These are phyloP conservation scores for Chrysolophus pictus DNA, from an alignment of 2,797 vertebrate genomes.

Conservation along the genomic window DNA sequence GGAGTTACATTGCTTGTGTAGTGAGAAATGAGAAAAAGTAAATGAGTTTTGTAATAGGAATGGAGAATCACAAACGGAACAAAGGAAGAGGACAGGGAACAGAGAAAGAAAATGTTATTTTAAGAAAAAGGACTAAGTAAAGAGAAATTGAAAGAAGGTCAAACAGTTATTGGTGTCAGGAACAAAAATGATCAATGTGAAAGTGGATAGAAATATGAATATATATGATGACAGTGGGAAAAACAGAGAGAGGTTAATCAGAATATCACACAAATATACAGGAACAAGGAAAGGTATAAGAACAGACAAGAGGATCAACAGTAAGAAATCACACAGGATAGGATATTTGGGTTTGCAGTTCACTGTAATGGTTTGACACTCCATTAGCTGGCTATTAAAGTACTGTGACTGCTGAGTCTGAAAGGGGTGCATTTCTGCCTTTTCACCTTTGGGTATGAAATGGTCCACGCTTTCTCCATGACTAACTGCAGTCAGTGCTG, in stretches of 20 bases:
- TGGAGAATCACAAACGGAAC: neutral
- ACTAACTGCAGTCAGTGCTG: neutral
- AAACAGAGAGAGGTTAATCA: neutral
- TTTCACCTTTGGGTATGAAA: neutral
- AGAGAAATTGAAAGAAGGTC: neutral
- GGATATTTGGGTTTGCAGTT: neutral
- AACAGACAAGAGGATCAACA: neutral
- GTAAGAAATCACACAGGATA: neutral
- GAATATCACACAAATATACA: neutral
- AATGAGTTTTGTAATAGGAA: neutral
- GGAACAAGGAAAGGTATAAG: neutral
- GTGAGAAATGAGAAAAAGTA: neutral
- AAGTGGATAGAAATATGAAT: neutral
- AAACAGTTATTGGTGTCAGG: neutral
- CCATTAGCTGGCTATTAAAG: neutral
- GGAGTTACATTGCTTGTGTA: neutral
- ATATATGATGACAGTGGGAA: neutral
- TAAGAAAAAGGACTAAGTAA: neutral
- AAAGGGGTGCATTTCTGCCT: neutral
- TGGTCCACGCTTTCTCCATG: neutral
- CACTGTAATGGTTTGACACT: neutral
- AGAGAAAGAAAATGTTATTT: neutral
- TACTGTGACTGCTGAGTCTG: neutral
- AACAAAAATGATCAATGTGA: neutral
- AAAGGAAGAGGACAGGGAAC: neutral